Evolutionary conservation across 2,113 vertebrate species (phyloP), one percentile per base, ranked within the genome.

Genomic region (Beaufortia kweichowensis): DNA sequence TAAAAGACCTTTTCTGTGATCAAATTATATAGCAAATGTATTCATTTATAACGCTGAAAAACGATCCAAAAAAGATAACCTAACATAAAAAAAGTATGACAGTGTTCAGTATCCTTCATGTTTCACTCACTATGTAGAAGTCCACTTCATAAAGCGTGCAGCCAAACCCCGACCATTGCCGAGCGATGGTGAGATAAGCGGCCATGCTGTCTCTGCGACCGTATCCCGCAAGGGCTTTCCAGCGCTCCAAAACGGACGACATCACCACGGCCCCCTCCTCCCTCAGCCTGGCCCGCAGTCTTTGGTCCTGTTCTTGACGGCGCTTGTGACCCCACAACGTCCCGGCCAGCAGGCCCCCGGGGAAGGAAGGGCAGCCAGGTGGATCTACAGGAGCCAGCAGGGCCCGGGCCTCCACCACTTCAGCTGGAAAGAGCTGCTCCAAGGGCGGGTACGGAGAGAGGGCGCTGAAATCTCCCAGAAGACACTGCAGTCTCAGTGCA

Each of bases 141-240:
- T 95, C 93, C 39, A 95, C 93, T 50, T 98, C 95, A 21, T 95
- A 98, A 79, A 96, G 93, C 0, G 95, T 96, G 89, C 95, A 95
- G 83, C 97, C 96, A 15, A 96, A 97, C 62, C 94, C 96, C 0
- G 95, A 94, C 95, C 95, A 98, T 89, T 94, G 94, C 63, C 92
- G 92, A 55, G 94, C 94, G 78, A 96, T 91, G 6, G 93, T 87
- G 88, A 98, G 88, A 80, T 96, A 96, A 80, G 95, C 91, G 0
- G 95, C 92, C 93, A 95, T 95, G 86, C 94, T 95, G 85, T 98
- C 95, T 11, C 90, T 87, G 77, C 91, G 88, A 86, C 90, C 93
- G 90, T 94, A 95, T 76, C 94, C 95, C 3, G 90, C 89, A 79
- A 96, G 92, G 78, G 89, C 90, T 87, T 95, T 97, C 96, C 94